Evolutionary conservation across 2,797 vertebrate species (phyloP).

Genomic region (Liasis olivaceus): DNA sequence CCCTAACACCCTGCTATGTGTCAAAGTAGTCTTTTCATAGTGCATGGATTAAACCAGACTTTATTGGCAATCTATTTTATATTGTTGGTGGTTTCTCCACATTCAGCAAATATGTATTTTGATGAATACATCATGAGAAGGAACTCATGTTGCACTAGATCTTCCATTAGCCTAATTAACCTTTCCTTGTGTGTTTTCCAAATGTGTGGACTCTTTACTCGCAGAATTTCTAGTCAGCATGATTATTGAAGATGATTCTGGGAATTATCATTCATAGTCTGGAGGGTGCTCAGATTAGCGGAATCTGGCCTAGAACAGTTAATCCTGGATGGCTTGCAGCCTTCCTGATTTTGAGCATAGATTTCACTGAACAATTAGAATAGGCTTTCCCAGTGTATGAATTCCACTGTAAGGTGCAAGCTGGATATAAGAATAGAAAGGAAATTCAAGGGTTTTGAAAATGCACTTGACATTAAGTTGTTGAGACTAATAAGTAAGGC

Average conservation of each 20-base stretch:
- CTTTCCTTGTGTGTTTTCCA: neutral
- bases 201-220: too few relatives aligned
- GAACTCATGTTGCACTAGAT: neutral
- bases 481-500: neutral
- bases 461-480: neutral
- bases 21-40: neutral
- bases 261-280: neutral
- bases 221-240: too few relatives aligned
- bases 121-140: neutral
- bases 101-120: slow-evolving; percentile 13
- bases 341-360: neutral
- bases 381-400: too few relatives aligned
- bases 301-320: neutral
- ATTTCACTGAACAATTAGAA: neutral
- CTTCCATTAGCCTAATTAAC: neutral
- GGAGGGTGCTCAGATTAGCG: neutral
- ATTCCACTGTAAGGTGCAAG: neutral
- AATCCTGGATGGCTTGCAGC: neutral
- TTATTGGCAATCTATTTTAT: neutral
- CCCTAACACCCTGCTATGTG: neutral
- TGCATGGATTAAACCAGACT: neutral
- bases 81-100: neutral
- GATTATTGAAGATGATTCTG: too few relatives aligned
- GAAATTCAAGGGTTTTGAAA: neutral
- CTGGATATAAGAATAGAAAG: neutral